A percentile compares a stretch with the other conserved stretches of the same genome.
phyloP scores from a whole-genome alignment of 2,797 vertebrate genomes.

The Sarcophilus harrisii region DNA sequence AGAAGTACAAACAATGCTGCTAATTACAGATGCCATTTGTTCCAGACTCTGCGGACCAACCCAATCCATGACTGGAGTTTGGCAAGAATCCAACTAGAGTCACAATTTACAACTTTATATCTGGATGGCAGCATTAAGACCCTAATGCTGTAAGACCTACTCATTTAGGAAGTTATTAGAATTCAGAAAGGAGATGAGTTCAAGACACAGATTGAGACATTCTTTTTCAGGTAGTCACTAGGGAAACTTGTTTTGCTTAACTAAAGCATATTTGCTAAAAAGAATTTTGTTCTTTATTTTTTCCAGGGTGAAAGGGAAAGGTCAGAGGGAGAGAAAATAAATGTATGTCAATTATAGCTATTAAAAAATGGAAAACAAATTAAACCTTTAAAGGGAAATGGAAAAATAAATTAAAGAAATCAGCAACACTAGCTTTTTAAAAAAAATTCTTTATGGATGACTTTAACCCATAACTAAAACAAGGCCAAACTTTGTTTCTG shows the following conservation, averaged over 20 bases:
- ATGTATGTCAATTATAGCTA: background rate
- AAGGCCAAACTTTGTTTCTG: background rate
- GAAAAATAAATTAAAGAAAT: background rate
- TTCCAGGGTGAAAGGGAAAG: background rate
- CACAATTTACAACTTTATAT: background rate
- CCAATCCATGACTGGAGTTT: background rate
- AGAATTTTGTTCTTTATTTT: background rate
- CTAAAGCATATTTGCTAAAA: background rate
- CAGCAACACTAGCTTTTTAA: background rate
- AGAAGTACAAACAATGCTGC: background rate
- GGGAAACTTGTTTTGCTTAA: background rate
- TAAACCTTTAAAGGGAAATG: background rate
- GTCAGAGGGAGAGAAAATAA: background rate
- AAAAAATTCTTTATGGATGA: background rate
- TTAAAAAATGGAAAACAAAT: background rate
- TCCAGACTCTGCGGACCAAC: background rate
- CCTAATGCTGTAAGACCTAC: background rate
- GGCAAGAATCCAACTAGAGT: background rate
- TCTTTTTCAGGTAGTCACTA: background rate
- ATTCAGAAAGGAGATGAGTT: background rate
- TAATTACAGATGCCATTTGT: background rate
- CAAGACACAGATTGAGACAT: background rate
- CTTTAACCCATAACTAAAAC: conserved; percentile 19
- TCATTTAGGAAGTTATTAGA: background rate
- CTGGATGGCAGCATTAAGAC: background rate